A percentile compares a stretch with the other conserved stretches of the same genome.
Evolutionary conservation across 2,888 invertebrate species (phyloP).

Genomic region (Lithophane ornitopus): DNA sequence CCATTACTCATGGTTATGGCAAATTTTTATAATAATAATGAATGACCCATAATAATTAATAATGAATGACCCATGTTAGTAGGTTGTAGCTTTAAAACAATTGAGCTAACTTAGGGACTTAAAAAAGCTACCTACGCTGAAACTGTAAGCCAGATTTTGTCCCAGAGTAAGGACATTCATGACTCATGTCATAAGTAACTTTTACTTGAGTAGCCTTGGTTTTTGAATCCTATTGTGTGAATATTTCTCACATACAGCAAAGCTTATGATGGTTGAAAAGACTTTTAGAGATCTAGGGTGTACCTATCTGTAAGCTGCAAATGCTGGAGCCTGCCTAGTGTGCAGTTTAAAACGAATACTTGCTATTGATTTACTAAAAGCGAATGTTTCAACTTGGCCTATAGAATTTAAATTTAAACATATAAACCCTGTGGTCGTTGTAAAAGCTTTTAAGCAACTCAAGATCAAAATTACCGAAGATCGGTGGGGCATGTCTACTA

Average conservation of each 20-base stretch:
- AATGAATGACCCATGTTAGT: background rate
- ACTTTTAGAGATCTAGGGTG: background rate
- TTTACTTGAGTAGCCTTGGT: background rate
- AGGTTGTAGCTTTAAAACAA: background rate
- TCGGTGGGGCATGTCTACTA: too few relatives aligned
- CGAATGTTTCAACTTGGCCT: too few relatives aligned
- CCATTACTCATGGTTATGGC: background rate
- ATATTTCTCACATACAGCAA: background rate
- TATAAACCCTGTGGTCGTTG: too few relatives aligned
- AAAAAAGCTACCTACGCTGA: too few relatives aligned
- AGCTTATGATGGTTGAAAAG: background rate
- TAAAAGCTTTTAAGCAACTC: too few relatives aligned
- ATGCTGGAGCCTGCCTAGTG: background rate
- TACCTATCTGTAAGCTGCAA: background rate
- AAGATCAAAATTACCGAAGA: too few relatives aligned
- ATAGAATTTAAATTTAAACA: too few relatives aligned
- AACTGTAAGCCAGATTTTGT: background rate
- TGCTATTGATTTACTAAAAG: too few relatives aligned
- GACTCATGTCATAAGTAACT: background rate
- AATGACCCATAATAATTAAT: background rate
- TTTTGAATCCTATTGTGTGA: background rate
- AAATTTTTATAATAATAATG: background rate
- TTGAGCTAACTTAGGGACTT: background rate
- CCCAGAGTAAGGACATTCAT: background rate
- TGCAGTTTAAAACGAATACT: background rate